Percentiles rank a stretch among this genome's conserved stretches.
Evolutionary conservation across 2,113 vertebrate species (phyloP).

Genomic region (Reinhardtius hippoglossoides): DNA sequence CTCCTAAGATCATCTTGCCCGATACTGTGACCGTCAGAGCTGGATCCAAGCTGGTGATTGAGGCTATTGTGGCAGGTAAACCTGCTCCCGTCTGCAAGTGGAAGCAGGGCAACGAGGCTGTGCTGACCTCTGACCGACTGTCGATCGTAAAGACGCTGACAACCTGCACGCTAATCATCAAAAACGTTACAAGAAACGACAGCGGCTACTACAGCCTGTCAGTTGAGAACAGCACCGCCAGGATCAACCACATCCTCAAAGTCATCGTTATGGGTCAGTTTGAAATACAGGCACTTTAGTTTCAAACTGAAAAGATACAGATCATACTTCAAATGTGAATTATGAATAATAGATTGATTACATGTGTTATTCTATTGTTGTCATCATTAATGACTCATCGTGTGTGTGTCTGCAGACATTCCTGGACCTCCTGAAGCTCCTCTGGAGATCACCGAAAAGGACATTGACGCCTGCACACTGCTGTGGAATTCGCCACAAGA

Average conservation of each 20-base stretch:
- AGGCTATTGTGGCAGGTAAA: conserved; percentile 94
- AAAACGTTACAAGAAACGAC: conserved; percentile 92
- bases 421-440: conserved; percentile 95
- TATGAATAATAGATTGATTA: not conserved
- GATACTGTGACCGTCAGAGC: conserved; percentile 91
- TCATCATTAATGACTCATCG: not conserved
- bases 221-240: conserved; percentile 91
- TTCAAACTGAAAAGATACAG: too few species aligned
- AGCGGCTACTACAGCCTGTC: conserved; percentile 93
- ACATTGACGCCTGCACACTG: conserved; percentile 92
- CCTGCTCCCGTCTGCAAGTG: conserved; percentile 91
- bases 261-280: conserved; percentile 91
- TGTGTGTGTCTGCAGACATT: conserved; percentile 83
- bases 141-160: conserved; percentile 88
- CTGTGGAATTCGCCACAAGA: conserved; percentile 94
- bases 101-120: conserved; percentile 89
- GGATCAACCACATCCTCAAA: conserved; percentile 90
- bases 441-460: conserved; percentile 91
- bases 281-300: not conserved
- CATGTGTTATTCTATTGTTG: not conserved
- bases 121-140: conserved; percentile 92
- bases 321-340: not conserved
- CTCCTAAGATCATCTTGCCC: conserved; percentile 94
- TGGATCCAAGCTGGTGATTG: conserved; percentile 92
- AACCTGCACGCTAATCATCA: conserved; percentile 89